Percentiles rank a stretch among this genome's conserved stretches.
Evolutionary conservation across 2,797 vertebrate species (phyloP).

Genomic region (Micrastur ruficollis): DNA sequence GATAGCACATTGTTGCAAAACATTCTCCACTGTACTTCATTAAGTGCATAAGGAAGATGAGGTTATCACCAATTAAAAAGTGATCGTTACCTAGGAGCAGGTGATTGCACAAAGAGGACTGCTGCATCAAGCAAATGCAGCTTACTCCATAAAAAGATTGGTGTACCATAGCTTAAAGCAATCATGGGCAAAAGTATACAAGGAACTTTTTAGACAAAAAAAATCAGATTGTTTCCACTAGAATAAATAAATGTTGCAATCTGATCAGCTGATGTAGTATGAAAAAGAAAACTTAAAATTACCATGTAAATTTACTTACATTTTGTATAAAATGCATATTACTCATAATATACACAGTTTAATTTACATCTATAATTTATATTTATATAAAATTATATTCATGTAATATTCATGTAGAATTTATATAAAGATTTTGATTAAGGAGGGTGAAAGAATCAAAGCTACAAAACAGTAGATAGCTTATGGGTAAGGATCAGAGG

Average conservation of each 20-base stretch:
- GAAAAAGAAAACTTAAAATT: background rate
- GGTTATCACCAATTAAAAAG: background rate
- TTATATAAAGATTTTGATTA: constrained; percentile 12
- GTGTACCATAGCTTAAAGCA: background rate
- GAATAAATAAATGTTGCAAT: background rate
- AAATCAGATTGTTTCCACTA: background rate
- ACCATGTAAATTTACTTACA: background rate
- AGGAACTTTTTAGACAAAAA: background rate
- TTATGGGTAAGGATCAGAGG: background rate
- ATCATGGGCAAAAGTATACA: background rate
- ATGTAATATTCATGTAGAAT: background rate
- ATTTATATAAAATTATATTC: background rate
- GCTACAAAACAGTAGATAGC: background rate
- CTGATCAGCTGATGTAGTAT: background rate
- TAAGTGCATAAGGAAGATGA: background rate
- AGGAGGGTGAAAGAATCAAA: background rate
- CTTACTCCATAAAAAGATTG: background rate
- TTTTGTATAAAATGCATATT: background rate
- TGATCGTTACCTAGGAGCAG: background rate
- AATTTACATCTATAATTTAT: background rate
- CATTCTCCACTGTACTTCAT: background rate
- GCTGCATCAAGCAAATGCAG: background rate
- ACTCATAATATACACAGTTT: background rate
- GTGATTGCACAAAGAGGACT: background rate
- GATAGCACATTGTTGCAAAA: background rate